Evolutionary conservation across 2,113 vertebrate species (phyloP).

Genomic region (Ivindomyrus marchei): DNA sequence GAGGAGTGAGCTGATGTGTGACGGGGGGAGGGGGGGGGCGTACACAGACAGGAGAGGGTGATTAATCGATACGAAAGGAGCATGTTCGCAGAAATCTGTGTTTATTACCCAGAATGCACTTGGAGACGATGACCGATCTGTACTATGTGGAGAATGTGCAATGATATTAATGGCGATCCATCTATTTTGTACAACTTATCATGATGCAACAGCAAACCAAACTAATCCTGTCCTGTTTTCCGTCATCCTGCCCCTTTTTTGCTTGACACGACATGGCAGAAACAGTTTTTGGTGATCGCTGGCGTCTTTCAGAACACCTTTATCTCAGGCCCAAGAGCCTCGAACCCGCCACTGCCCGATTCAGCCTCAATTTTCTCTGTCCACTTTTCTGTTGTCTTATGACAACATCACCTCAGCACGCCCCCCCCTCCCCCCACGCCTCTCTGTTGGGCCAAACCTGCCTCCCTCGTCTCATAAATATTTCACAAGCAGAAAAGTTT

Average conservation of each 20-base stretch:
- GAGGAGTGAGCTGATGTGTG: background rate
- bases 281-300: background rate
- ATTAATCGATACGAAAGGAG: background rate
- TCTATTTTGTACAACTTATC: background rate
- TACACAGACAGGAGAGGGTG: background rate
- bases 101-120: background rate
- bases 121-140: background rate
- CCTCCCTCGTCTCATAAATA: slow-evolving; percentile 48
- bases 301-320: background rate
- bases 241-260: background rate
- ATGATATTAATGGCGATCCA: background rate
- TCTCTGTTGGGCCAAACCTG: slow-evolving; percentile 36
- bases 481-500: slow-evolving; percentile 52
- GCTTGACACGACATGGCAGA: background rate
- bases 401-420: background rate
- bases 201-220: background rate
- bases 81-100: background rate
- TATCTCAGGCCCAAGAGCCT: background rate
- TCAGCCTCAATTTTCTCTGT: background rate
- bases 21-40: background rate
- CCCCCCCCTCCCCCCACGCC: slow-evolving; percentile 13
- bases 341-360: background rate
- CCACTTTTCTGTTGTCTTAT: background rate
- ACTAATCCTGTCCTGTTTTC: background rate
- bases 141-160: background rate